These are phyloP conservation scores for Turritopsis rubra DNA, from an alignment of 30 jellyfish, hydroid and myxozoan species.

Conservation along the genomic window DNA sequence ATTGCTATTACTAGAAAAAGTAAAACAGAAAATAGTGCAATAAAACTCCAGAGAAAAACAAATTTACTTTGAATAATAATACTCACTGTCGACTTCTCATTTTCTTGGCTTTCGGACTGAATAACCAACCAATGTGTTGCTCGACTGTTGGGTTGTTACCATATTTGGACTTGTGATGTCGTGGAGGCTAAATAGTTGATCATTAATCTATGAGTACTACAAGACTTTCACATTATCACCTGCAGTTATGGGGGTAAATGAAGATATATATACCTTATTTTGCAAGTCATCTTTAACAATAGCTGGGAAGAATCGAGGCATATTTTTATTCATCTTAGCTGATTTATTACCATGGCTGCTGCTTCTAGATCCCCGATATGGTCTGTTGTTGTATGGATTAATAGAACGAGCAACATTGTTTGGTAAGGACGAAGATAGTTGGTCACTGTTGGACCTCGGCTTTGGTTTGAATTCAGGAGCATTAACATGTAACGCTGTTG, in stretches of 20 bases:
- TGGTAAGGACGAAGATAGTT: slow-evolving; percentile 65
- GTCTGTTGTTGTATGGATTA: slow-evolving; percentile 37
- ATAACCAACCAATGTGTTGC: slow-evolving; percentile 96
- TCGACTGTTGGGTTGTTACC: slow-evolving; percentile 95
- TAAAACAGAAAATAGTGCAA: background rate
- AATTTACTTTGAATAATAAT: background rate
- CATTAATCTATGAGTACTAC: background rate
- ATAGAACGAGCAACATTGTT: slow-evolving; percentile 48
- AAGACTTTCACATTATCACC: background rate
- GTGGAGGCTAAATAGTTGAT: slow-evolving; percentile 57
- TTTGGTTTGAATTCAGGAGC: slow-evolving; percentile 92
- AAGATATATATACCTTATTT: slow-evolving; percentile 46
- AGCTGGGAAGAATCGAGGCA: slow-evolving; percentile 82
- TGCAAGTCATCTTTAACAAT: slow-evolving; percentile 59
- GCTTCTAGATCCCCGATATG: slow-evolving; percentile 14
- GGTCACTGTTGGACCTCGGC: slow-evolving; percentile 61
- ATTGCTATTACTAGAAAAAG: slow-evolving; percentile 24
- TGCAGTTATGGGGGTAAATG: too few relatives aligned
- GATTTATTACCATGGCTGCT: slow-evolving; percentile 17
- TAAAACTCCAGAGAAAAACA: background rate
- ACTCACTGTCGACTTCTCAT: slow-evolving; percentile 35
- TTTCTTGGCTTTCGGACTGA: slow-evolving; percentile 56
- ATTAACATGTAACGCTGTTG: slow-evolving; percentile 52
- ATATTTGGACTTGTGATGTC: slow-evolving; percentile 82
- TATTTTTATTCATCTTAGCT: slow-evolving; percentile 19